A percentile compares a stretch with the other conserved stretches of the same genome.
phyloP scores from a whole-genome alignment of 2,797 vertebrate genomes.

The Myripristis jacobus region DNA sequence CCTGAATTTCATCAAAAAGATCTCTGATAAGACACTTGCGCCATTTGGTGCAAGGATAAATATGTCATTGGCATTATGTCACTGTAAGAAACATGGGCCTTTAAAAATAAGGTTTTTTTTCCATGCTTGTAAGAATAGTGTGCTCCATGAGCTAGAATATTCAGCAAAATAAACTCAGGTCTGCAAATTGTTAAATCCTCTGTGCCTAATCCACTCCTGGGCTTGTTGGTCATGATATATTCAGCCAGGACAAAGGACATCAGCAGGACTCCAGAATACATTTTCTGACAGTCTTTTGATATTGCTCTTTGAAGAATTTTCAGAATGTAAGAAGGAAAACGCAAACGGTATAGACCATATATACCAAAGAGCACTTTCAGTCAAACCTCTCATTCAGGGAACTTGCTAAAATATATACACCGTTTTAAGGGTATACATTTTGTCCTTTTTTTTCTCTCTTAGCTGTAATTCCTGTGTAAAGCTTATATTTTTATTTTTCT shows the following conservation, averaged over 20 bases:
- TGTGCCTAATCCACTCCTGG: conserved; percentile 97
- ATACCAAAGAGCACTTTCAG: conserved; percentile 53
- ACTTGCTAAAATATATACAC: conserved; percentile 31
- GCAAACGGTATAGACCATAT: conserved; percentile 39
- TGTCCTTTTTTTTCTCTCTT: conserved; percentile 8
- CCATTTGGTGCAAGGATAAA: conserved; percentile 53
- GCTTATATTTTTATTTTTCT: conserved; percentile 26
- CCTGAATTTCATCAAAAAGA: conserved; percentile 60
- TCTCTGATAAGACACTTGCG: conserved; percentile 52
- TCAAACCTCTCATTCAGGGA: conserved; percentile 44
- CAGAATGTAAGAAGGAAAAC: conserved; percentile 69
- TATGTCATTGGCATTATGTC: conserved; percentile 58
- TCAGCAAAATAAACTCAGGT: conserved; percentile 88
- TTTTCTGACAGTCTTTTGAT: conserved; percentile 81
- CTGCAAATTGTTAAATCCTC: conserved; percentile 96
- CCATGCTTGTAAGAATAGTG: conserved; percentile 57
- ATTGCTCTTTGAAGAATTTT: conserved; percentile 63
- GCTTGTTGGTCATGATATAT: conserved; percentile 93
- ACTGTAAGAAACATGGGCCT: conserved; percentile 54
- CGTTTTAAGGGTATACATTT: conserved; percentile 28
- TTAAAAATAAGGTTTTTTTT: conserved; percentile 54
- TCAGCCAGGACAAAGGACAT: conserved; percentile 87
- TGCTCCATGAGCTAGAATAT: conserved; percentile 72
- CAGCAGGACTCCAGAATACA: conserved; percentile 86
- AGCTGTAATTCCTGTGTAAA: not conserved